Base-by-base conservation (phyloP, 2,113 vertebrate species). In the Platichthys flesus region DNA sequence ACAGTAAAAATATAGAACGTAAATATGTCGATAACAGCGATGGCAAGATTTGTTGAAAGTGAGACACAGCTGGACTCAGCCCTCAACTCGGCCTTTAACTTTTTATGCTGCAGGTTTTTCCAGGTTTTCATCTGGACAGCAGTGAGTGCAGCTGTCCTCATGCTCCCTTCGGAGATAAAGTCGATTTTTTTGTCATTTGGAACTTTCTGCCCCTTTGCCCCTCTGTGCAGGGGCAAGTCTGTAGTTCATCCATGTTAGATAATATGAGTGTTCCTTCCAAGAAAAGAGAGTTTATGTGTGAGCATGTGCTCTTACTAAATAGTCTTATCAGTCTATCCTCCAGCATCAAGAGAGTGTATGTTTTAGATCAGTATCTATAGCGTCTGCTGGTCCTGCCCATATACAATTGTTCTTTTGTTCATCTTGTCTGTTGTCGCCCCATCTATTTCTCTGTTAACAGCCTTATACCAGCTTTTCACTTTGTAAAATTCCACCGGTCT, bases 191-290 rank as follows among this genome's bases (percentile, higher is more conserved):
- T 18, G 24, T 24, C 24, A 66, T 57, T 74, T 74, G 86, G 69
- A 88, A 85, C 83, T 76, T 49, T 12, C 10, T 71, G 79, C 60
- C 72, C 10, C 37, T 74, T 59, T 71, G 76, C 78, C 82, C 57
- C 71, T 71, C 40, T 71, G 45, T 79, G 76, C 55, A 42, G 62
- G 58, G 76, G 72, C 55, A 75, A 9, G 47, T 83, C 63, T 83
- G 74, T 79, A 88, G 55, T 55, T 45, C n/a, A 2, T 84, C 88
- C 79, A 81, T 57, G 74, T 68, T 78, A 74, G 83, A 84, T 83
- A 60, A 59, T 82, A 68, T 81, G 51, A 66, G 59, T 64, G 62
- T 78, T 79, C 68, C 80, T 74, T 79, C 68, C 23, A 20, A 51
- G 69, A 71, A 70, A 60, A 69, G 54, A 66, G 24, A 61, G 52